These are phyloP conservation scores for Drosophila burlai DNA, from an alignment of 1,140 invertebrate genomes.

Conservation along the genomic window DNA sequence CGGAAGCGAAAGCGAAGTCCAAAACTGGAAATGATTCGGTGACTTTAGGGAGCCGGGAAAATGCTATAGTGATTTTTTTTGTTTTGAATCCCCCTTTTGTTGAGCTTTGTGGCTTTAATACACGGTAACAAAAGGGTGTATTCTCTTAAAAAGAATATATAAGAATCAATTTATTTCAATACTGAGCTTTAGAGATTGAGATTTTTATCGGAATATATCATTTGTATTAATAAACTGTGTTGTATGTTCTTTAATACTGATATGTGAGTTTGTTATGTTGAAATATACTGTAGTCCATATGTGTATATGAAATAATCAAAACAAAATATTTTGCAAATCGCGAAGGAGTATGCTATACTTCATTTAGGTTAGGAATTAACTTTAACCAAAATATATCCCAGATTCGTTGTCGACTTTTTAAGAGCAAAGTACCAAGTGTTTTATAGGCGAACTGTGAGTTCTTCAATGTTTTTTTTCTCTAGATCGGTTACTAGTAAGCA, in stretches of 20 bases:
- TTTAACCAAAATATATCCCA: neutral
- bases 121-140: neutral
- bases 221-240: too few species aligned
- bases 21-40: slow-evolving; percentile 5
- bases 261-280: too few species aligned
- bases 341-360: neutral
- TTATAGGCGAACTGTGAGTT: slow-evolving; percentile 1
- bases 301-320: too few species aligned
- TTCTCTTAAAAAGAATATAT: accelerated
- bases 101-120: neutral
- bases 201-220: too few species aligned
- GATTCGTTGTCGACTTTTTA: neutral
- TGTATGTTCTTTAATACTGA: too few species aligned
- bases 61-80: slow-evolving; percentile 52
- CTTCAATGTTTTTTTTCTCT: neutral
- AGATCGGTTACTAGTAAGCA: slow-evolving; percentile 59
- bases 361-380: too few species aligned
- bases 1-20: slow-evolving; percentile 25
- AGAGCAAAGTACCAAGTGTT: neutral
- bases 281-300: too few species aligned
- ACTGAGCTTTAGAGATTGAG: neutral
- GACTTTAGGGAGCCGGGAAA: slow-evolving; percentile 11
- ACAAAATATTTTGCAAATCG: neutral
- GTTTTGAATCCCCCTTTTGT: slow-evolving; percentile 10
- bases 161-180: neutral